These are phyloP conservation scores for Arctopsyche grandis DNA, from an alignment of 1,140 invertebrate genomes.

Conservation along the genomic window DNA sequence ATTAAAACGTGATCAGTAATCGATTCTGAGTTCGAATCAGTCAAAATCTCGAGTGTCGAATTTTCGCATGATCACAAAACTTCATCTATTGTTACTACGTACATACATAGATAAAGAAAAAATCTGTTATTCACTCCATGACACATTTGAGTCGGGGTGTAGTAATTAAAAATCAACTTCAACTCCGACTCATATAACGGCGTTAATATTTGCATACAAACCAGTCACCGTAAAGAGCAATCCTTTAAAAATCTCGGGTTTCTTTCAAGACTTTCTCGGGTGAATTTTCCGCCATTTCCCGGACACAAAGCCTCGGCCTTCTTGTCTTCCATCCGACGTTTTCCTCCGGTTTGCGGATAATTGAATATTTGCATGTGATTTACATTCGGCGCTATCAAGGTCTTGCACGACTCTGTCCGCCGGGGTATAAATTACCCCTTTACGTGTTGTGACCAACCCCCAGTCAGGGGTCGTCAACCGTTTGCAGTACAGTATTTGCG, in stretches of 20 bases:
- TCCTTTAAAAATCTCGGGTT: background rate
- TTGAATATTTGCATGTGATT: constrained; percentile 55
- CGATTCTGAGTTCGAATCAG: too few relatives aligned
- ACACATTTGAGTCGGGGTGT: too few relatives aligned
- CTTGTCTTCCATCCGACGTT: background rate
- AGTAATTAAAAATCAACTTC: too few relatives aligned
- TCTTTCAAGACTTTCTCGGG: constrained; percentile 3
- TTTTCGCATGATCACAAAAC: too few relatives aligned
- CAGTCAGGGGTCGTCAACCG: background rate
- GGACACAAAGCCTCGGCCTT: background rate
- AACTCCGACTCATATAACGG: too few relatives aligned
- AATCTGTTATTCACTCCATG: too few relatives aligned
- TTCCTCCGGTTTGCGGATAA: constrained; percentile 31
- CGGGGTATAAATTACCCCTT: constrained; percentile 18
- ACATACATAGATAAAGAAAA: too few relatives aligned
- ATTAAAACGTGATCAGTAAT: too few relatives aligned
- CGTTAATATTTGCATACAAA: background rate
- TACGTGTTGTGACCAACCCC: constrained; percentile 1
- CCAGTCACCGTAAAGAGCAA: background rate
- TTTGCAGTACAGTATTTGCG: background rate
- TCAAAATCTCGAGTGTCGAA: too few relatives aligned
- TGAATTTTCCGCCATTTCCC: constrained; percentile 1
- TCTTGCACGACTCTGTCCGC: constrained; percentile 20
- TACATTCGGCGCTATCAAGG: constrained; percentile 46
- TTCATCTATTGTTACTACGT: too few relatives aligned